Evolutionary conservation across 2,113 vertebrate species (phyloP).

Genomic region (Eurystomus gularis): DNA sequence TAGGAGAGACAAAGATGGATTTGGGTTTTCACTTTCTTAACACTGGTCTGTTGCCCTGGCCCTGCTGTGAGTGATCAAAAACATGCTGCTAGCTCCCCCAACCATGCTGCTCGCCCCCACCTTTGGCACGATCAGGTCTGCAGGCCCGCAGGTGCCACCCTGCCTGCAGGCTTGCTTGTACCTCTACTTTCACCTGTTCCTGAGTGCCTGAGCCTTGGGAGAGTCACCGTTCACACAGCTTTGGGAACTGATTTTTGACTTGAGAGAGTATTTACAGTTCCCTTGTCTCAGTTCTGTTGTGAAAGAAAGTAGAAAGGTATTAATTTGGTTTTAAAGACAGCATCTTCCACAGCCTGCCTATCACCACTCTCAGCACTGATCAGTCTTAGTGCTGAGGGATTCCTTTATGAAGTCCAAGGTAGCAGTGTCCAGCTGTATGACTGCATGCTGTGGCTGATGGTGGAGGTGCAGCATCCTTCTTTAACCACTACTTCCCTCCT

Average conservation of each 20-base stretch:
- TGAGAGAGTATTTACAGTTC: background rate
- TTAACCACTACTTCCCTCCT: background rate
- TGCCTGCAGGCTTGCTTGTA: accelerated
- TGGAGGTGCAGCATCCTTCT: background rate
- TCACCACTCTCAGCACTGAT: background rate
- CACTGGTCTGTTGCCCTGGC: background rate
- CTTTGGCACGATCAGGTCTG: background rate
- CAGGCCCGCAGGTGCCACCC: accelerated
- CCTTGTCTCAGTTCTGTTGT: background rate
- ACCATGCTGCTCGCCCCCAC: accelerated
- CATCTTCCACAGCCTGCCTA: background rate
- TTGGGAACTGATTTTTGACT: background rate
- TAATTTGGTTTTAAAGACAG: background rate
- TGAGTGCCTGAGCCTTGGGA: accelerated
- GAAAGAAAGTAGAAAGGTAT: background rate
- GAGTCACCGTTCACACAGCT: background rate
- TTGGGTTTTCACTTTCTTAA: background rate
- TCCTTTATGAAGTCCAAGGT: background rate
- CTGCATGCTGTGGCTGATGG: background rate
- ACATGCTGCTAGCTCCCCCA: accelerated
- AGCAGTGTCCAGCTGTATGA: background rate
- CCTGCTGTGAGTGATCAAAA: background rate
- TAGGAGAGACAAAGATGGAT: background rate
- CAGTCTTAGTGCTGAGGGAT: background rate
- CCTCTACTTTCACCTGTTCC: background rate